These are phyloP conservation scores for Pterostichus niger DNA, from an alignment of 2,888 invertebrate genomes.

Conservation along the genomic window DNA sequence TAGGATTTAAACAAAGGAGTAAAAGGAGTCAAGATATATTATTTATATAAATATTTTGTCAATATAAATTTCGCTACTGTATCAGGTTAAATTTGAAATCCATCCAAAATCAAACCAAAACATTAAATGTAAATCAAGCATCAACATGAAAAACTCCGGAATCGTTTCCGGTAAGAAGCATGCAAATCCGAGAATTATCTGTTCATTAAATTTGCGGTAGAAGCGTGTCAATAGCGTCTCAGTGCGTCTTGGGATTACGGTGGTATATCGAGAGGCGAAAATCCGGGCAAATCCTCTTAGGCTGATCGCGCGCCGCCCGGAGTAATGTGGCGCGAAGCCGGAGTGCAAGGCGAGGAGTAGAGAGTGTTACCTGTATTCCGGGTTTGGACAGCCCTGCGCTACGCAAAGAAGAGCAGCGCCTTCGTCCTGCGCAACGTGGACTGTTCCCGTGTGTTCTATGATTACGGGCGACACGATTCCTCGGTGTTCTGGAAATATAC, in stretches of 20 bases:
- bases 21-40: too few species aligned
- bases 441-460: constrained; percentile 85
- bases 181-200: constrained; percentile 57
- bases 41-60: neutral
- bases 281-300: constrained; percentile 65
- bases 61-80: too few species aligned
- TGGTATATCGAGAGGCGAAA: constrained; percentile 60
- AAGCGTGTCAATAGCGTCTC: constrained; percentile 59
- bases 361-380: constrained; percentile 84
- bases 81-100: neutral
- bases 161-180: neutral
- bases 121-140: neutral
- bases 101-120: constrained; percentile 4
- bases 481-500: constrained; percentile 81
- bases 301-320: constrained; percentile 36
- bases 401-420: constrained; percentile 88
- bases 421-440: constrained; percentile 86
- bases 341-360: neutral
- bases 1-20: too few species aligned
- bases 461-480: constrained; percentile 86
- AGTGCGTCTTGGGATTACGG: constrained; percentile 54
- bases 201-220: constrained; percentile 59
- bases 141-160: neutral
- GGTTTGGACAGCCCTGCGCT: constrained; percentile 88
- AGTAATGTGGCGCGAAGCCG: constrained; percentile 8